These are phyloP conservation scores for Ceyx melanurus DNA, from an alignment of 2,113 vertebrate species.

Conservation along the genomic window DNA sequence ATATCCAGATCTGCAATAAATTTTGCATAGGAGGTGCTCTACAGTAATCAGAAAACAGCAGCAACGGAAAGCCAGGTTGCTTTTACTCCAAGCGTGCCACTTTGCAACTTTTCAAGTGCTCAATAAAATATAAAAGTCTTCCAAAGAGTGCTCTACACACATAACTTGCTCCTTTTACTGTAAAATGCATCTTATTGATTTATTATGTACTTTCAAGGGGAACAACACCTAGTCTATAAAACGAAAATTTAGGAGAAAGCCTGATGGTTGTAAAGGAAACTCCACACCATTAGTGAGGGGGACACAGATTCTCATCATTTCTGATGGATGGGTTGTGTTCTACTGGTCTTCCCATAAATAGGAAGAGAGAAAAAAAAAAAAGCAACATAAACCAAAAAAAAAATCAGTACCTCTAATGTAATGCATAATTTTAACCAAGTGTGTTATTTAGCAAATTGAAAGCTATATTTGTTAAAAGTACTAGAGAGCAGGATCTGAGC, in stretches of 20 bases:
- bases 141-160: constrained; percentile 12
- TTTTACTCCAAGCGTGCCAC: not conserved
- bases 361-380: not conserved
- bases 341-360: not conserved
- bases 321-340: not conserved
- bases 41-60: not conserved
- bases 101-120: constrained; percentile 26
- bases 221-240: constrained; percentile 62
- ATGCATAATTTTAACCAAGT: not conserved
- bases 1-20: not conserved
- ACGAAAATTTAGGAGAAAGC: constrained; percentile 28
- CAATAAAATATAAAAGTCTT: constrained; percentile 51
- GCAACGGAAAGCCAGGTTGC: not conserved
- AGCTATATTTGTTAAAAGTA: not conserved
- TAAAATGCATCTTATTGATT: constrained; percentile 71
- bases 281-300: not conserved
- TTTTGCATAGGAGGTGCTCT: constrained; percentile 2
- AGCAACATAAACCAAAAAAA: not conserved
- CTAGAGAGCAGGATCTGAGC: not conserved
- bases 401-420: not conserved
- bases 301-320: not conserved
- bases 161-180: constrained; percentile 50
- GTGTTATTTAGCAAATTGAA: not conserved
- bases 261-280: not conserved
- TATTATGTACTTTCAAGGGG: constrained; percentile 59